Evolutionary conservation across 2,888 invertebrate species (phyloP).

Genomic region (Melinaea menophilus): DNA sequence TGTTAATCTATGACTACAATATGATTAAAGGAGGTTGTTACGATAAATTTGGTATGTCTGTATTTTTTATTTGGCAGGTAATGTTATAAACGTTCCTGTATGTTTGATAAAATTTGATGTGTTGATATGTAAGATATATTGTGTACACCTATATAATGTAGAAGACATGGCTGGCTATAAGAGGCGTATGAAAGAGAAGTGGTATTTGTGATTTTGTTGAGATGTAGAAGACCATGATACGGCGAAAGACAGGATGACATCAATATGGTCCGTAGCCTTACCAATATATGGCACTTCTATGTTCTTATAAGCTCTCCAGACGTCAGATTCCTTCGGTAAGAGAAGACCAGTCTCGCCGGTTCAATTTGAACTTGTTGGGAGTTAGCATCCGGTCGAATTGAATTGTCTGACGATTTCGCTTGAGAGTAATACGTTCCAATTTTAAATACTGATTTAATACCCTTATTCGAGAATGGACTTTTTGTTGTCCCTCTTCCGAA

Average conservation of each 20-base stretch:
- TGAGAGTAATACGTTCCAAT: conserved; percentile 70
- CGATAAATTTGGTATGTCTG: background rate
- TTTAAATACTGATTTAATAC: conserved; percentile 62
- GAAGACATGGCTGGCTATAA: conserved; percentile 26
- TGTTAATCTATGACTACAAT: background rate
- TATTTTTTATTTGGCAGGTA: background rate
- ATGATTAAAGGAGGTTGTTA: background rate
- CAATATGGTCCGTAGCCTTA: conserved; percentile 53
- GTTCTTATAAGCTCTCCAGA: conserved; percentile 53
- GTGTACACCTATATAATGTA: conserved; percentile 5
- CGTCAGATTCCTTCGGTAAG: conserved; percentile 67
- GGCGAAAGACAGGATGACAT: conserved; percentile 45
- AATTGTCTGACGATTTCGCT: conserved; percentile 67
- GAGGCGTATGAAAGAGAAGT: conserved; percentile 19
- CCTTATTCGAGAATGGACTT: conserved; percentile 66
- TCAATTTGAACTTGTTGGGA: conserved; percentile 72
- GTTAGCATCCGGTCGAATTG: conserved; percentile 71
- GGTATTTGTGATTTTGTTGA: conserved; percentile 22
- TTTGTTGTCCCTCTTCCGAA: conserved; percentile 74
- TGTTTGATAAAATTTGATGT: conserved; percentile 5
- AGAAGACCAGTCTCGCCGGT: conserved; percentile 62
- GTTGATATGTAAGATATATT: background rate
- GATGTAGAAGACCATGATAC: conserved; percentile 35
- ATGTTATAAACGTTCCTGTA: background rate
- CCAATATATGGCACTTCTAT: conserved; percentile 65